phyloP scores from a whole-genome alignment of 35 echinoderm and acorn worm species.

The Apostichopus californicus region DNA sequence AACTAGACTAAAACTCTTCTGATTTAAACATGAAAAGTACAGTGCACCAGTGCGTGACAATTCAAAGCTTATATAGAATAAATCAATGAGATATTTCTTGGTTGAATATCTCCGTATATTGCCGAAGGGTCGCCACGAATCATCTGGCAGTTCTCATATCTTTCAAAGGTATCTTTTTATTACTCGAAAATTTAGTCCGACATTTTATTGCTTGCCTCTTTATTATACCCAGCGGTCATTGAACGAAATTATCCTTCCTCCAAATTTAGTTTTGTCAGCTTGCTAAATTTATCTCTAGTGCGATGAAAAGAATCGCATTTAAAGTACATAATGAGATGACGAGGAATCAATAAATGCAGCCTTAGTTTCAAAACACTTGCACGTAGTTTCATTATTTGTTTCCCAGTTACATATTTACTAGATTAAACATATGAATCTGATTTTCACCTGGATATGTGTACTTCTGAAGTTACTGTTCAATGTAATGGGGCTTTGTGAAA shows the following conservation, averaged over 20 bases:
- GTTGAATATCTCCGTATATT: neutral
- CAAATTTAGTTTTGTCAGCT: neutral
- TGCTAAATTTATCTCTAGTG: neutral
- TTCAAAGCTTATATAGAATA: neutral
- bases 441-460: too few relatives aligned
- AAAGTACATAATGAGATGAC: neutral
- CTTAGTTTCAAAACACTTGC: too few relatives aligned
- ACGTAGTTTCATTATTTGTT: too few relatives aligned
- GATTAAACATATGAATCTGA: too few relatives aligned
- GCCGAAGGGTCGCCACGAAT: neutral
- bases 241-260: neutral
- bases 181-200: neutral
- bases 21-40: neutral
- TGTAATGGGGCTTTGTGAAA: too few relatives aligned
- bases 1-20: too few relatives aligned
- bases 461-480: too few relatives aligned
- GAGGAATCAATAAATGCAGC: neutral
- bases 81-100: neutral
- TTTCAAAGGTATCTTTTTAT: neutral
- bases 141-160: neutral
- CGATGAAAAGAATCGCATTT: neutral
- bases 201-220: neutral
- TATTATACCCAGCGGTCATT: constrained; percentile 3
- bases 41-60: neutral
- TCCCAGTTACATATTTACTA: too few relatives aligned